A percentile compares a stretch with the other conserved stretches of the same genome.
phyloP scores from a whole-genome alignment of 1,140 invertebrate genomes.

The Polypedilum pembai region DNA sequence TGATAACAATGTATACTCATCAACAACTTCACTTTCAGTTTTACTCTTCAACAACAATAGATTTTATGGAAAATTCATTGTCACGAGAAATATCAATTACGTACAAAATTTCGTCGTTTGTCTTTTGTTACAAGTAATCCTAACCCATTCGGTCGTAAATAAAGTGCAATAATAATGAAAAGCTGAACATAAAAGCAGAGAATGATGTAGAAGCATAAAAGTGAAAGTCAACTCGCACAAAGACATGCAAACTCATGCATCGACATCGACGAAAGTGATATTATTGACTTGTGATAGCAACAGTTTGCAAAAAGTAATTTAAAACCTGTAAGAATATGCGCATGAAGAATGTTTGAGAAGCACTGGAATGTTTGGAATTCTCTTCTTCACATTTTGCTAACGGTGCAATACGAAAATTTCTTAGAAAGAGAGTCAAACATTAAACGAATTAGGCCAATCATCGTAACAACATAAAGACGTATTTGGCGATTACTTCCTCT shows the following conservation, averaged over 20 bases:
- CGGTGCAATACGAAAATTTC: not conserved
- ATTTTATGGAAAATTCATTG: too few relatives aligned
- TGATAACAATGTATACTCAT: too few relatives aligned
- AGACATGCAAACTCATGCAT: slow-evolving; percentile 2
- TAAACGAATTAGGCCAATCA: too few relatives aligned
- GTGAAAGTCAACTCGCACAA: not conserved
- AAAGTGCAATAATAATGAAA: not conserved
- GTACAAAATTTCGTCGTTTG: too few relatives aligned
- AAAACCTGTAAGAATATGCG: not conserved
- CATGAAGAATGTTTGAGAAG: not conserved
- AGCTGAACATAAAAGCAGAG: not conserved
- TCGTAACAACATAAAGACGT: too few relatives aligned
- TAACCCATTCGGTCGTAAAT: not conserved
- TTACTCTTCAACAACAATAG: too few relatives aligned
- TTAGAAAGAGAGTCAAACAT: not conserved
- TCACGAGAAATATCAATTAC: too few relatives aligned
- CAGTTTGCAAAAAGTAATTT: not conserved
- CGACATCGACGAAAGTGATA: not conserved
- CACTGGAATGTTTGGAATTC: not conserved
- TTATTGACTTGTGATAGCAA: slow-evolving; percentile 7
- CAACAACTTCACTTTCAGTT: too few relatives aligned
- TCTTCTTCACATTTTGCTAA: not conserved
- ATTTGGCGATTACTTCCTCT: too few relatives aligned
- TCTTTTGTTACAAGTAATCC: too few relatives aligned
- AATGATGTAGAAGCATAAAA: slow-evolving; percentile 12